Conservation (phyloP, 1,140 invertebrate species). For the Zaprionus gabonicus region DNA sequence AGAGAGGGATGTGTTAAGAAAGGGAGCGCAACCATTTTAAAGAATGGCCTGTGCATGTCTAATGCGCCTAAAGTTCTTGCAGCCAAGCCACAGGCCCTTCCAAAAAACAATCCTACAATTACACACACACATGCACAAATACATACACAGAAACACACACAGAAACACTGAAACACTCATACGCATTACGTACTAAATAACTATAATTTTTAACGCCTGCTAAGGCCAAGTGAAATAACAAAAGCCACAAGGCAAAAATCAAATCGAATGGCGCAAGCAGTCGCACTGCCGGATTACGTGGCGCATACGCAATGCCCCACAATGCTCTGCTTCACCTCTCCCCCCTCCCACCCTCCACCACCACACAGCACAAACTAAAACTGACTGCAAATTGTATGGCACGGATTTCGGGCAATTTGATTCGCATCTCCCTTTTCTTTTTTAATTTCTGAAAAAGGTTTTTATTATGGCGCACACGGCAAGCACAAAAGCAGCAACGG, state of each 20-base stretch:
- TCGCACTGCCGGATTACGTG: constrained; percentile 25
- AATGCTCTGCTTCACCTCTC: background rate
- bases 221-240: constrained; percentile 37
- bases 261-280: constrained; percentile 46
- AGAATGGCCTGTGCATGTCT: constrained; percentile 74
- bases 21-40: constrained; percentile 57
- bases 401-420: constrained; percentile 62
- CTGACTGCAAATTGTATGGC: constrained; percentile 40
- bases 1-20: background rate
- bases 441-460: constrained; percentile 80
- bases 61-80: constrained; percentile 59
- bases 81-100: background rate
- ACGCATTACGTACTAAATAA: constrained; percentile 57
- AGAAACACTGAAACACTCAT: constrained; percentile 17
- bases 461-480: constrained; percentile 59
- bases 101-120: constrained; percentile 34
- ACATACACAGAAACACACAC: background rate
- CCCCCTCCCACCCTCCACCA: rapidly evolving
- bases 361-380: background rate
- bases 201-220: constrained; percentile 77
- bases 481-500: constrained; percentile 35
- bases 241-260: constrained; percentile 59
- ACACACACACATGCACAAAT: constrained; percentile 11
- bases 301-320: constrained; percentile 45
- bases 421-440: constrained; percentile 48